Conservation (phyloP, 2,888 invertebrate genomes). For the Thalpophila matura region DNA sequence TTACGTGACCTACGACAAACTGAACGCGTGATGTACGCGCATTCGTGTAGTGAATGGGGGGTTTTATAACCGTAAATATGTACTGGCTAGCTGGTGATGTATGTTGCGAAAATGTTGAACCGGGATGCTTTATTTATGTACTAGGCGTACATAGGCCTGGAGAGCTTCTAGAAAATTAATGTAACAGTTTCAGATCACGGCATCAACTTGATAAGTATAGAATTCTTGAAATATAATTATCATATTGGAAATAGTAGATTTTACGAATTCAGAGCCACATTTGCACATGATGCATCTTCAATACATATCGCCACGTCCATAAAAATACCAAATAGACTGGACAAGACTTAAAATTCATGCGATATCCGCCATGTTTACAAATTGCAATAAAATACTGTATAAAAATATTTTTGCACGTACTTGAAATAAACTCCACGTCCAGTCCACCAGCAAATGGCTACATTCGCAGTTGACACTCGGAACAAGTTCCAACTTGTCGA, state of each 20-base stretch:
- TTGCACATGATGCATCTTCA: too few relatives aligned
- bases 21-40: slow-evolving; percentile 60
- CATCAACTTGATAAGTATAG: too few relatives aligned
- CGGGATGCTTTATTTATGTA: slow-evolving; percentile 30
- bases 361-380: slow-evolving; percentile 22
- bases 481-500: slow-evolving; percentile 60
- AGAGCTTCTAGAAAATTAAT: background rate
- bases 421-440: slow-evolving; percentile 52
- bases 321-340: slow-evolving; percentile 9
- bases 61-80: slow-evolving; percentile 61
- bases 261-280: too few relatives aligned
- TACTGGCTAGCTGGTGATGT: slow-evolving; percentile 44
- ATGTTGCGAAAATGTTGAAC: slow-evolving; percentile 37
- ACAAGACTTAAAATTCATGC: slow-evolving; percentile 30
- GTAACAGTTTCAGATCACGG: too few relatives aligned
- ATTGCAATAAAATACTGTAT: slow-evolving; percentile 45
- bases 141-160: slow-evolving; percentile 21
- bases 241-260: too few relatives aligned
- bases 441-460: slow-evolving; percentile 55
- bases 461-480: slow-evolving; percentile 56
- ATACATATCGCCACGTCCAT: background rate
- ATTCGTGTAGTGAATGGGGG: slow-evolving; percentile 45
- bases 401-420: slow-evolving; percentile 54
- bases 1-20: slow-evolving; percentile 73
- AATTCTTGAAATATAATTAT: too few relatives aligned